Percentiles rank a stretch among this genome's conserved stretches.
These are phyloP conservation scores for Heteractis magnifica DNA, from an alignment of 92 coral and sea anemone genomes.

Conservation along the genomic window DNA sequence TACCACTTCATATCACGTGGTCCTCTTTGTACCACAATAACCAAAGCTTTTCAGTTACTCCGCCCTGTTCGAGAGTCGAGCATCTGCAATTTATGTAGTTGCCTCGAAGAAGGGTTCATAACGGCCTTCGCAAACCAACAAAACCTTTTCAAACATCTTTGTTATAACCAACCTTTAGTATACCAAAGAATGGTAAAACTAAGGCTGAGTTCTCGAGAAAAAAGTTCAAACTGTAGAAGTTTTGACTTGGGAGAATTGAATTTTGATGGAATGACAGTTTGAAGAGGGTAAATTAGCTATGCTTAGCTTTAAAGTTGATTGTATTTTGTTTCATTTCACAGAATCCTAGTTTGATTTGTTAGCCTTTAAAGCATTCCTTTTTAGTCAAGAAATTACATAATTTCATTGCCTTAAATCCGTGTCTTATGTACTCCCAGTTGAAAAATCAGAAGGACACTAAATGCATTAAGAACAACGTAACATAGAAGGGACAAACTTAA, in stretches of 20 bases:
- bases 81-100: background rate
- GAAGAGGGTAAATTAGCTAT: background rate
- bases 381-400: background rate
- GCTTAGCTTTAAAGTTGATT: background rate
- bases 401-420: background rate
- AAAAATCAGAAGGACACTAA: background rate
- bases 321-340: background rate
- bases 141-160: background rate
- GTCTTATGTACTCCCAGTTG: background rate
- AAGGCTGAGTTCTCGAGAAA: background rate
- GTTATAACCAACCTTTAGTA: background rate
- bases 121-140: background rate
- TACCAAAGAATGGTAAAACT: background rate
- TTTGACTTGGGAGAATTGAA: background rate
- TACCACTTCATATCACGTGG: conserved; percentile 15
- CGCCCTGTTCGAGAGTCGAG: conserved; percentile 26
- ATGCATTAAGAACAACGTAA: background rate
- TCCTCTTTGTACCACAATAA: conserved; percentile 25
- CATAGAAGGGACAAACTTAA: background rate
- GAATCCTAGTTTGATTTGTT: background rate
- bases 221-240: background rate
- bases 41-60: conserved; percentile 32
- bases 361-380: background rate
- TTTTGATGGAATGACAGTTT: background rate
- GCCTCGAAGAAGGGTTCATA: conserved; percentile 5